Evolutionary conservation across 1,140 invertebrate species (phyloP).

Genomic region (Drosophila eugracilis): DNA sequence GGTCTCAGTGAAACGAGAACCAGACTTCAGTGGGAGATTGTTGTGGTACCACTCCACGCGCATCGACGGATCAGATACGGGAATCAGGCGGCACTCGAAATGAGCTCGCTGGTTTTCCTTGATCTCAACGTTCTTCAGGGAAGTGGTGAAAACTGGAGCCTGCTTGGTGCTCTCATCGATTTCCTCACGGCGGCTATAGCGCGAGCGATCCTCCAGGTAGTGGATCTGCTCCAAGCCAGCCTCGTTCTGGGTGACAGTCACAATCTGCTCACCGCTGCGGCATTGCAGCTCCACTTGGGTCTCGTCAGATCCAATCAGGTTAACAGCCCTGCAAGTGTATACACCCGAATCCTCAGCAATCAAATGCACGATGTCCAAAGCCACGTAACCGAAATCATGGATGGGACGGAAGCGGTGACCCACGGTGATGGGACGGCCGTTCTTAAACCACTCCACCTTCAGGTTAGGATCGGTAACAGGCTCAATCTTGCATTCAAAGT

Average conservation of each 20-base stretch:
- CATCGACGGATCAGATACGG: constrained; percentile 97
- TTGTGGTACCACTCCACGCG: constrained; percentile 99
- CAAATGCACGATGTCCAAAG: constrained; percentile 94
- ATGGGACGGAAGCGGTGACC: constrained; percentile 96
- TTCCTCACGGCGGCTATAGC: constrained; percentile 90
- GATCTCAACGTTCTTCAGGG: constrained; percentile 95
- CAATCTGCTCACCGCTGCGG: constrained; percentile 90
- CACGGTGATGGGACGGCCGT: constrained; percentile 94
- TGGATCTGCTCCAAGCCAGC: constrained; percentile 94
- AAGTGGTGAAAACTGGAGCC: constrained; percentile 95
- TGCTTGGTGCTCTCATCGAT: constrained; percentile 94
- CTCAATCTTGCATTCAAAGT: constrained; percentile 99
- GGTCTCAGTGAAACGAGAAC: constrained; percentile 95
- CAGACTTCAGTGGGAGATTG: constrained; percentile 93
- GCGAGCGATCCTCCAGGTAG: constrained; percentile 92
- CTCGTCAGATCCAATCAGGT: constrained; percentile 94
- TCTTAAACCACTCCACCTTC: constrained; percentile 97
- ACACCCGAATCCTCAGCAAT: constrained; percentile 97
- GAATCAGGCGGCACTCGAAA: constrained; percentile 97
- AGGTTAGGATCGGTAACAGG: constrained; percentile 97
- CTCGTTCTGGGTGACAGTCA: constrained; percentile 94
- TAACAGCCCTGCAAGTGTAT: constrained; percentile 96
- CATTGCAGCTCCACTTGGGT: constrained; percentile 90
- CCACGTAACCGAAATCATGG: constrained; percentile 98
- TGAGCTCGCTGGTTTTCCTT: constrained; percentile 98